Evolutionary conservation across 2,888 invertebrate genomes (phyloP), one percentile per base, ranked within the genome.

Genomic region (Apamea crenata): DNA sequence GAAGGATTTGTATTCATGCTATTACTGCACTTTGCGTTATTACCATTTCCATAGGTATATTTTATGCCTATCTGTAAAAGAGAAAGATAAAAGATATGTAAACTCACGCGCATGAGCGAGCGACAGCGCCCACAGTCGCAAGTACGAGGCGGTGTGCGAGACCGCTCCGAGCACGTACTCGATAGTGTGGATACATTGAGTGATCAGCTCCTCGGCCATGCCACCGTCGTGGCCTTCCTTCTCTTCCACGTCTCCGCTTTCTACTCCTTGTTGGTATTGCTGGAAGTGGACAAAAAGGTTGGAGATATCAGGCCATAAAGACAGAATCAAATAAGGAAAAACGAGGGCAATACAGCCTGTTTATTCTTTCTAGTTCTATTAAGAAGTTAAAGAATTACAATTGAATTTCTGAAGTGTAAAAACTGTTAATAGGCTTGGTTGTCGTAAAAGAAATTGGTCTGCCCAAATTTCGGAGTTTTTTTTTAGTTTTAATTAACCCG

Each of bases 121-220:
- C 18, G 99, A 99, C 78, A 99, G 96, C 44, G 99, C 99, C 99
- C 99, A 99, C 50, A 99, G 97, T 83, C 99, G 98, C 72, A 99
- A 97, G 93, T 99, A 99, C 0, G 99, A 99, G 1, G 99, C 99
- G 0, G 99, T 99, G 94, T 99, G 99, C 0, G 99, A 99, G 25
- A 99, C 98, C n/a, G 99, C 98, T 65, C 99, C 99, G 72, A 99
- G 97, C 78, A 99, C 98, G 91, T 98, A 99, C 95, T 99, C 99
- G 82, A 99, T 99, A 10, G 99, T 99, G 94, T 99, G 99, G 89
- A 99, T 99, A 7, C 98, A 98, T 91, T 99, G 99, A 87, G 98
- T 98, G 88, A 99, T 98, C 94, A 99, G 97, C 84, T 98, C 94
- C 91, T 99, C 99, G 1, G 98, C 97, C 92, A 98, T 97, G 21